A percentile compares a stretch with the other conserved stretches of the same genome.
phyloP scores from a whole-genome alignment of 2,888 invertebrate genomes.

The Drosophila acutilabella region DNA sequence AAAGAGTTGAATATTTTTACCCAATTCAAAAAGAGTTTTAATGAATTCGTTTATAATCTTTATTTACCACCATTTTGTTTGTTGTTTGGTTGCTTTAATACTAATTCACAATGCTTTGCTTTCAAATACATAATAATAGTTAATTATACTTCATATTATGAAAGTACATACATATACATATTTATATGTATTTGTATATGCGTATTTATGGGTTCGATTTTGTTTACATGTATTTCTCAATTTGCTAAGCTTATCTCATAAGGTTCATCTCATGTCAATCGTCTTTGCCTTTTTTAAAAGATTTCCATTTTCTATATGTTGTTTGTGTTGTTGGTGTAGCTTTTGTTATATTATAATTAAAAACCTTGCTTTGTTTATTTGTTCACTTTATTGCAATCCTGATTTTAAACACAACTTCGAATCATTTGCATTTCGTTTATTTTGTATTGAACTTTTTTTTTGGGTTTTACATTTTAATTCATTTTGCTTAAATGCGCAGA shows the following conservation, averaged over 20 bases:
- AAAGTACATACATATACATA: constrained; percentile 31
- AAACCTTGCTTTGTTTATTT: constrained; percentile 49
- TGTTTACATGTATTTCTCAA: constrained; percentile 47
- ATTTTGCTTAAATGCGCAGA: constrained; percentile 75
- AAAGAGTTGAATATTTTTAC: not conserved
- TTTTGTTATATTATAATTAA: constrained; percentile 43
- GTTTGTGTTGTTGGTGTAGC: constrained; percentile 13
- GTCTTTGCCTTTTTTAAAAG: constrained; percentile 39
- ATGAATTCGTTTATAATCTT: constrained; percentile 65
- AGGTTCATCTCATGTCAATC: constrained; percentile 34
- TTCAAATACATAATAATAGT: constrained; percentile 77
- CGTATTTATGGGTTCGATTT: constrained; percentile 44
- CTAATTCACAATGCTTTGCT: constrained; percentile 79
- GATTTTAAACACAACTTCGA: constrained; percentile 46
- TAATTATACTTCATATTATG: constrained; percentile 71
- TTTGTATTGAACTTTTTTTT: constrained; percentile 32
- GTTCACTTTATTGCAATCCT: constrained; percentile 31
- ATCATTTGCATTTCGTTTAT: constrained; percentile 33
- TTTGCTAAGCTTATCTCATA: constrained; percentile 55
- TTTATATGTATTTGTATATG: constrained; percentile 33
- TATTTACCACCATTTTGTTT: constrained; percentile 63
- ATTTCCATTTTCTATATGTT: constrained; percentile 13
- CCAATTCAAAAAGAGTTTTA: constrained; percentile 14
- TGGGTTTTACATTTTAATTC: constrained; percentile 32
- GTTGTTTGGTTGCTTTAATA: constrained; percentile 72